phyloP scores from a whole-genome alignment of 2,113 vertebrate species.

The Seriola rivoliana region DNA sequence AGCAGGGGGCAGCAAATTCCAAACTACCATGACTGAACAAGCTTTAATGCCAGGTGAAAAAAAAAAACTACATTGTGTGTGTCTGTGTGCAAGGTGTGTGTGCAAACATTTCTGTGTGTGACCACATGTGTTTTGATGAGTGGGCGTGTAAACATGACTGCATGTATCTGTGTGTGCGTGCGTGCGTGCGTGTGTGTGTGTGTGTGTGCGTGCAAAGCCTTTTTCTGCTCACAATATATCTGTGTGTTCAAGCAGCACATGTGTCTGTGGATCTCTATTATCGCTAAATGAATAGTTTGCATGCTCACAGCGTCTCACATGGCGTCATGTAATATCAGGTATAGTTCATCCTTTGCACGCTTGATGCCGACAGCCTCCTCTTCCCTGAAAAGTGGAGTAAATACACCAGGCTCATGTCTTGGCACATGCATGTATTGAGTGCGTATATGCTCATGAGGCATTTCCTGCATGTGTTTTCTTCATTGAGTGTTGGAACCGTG shows the following conservation, averaged over 20 bases:
- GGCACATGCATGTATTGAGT: conserved; percentile 10
- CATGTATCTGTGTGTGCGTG: not conserved
- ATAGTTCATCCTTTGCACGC: not conserved
- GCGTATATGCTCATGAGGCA: not conserved
- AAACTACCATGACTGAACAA: conserved; percentile 51
- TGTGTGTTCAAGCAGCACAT: not conserved
- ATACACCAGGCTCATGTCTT: not conserved
- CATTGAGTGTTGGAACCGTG: not conserved
- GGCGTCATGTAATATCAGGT: conserved; percentile 23
- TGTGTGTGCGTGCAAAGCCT: not conserved
- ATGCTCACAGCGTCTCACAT: conserved; percentile 17
- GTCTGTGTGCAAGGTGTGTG: not conserved
- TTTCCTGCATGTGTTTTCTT: conserved; percentile 2
- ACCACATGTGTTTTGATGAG: not conserved
- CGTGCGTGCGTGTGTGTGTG: conserved; percentile 7
- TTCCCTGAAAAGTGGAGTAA: not conserved
- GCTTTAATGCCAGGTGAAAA: conserved; percentile 28
- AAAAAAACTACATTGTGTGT: not conserved
- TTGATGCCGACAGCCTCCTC: conserved; percentile 2
- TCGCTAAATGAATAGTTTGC: conserved; percentile 3
- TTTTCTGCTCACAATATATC: conserved; percentile 11
- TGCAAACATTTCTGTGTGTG: not conserved
- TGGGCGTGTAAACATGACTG: not conserved
- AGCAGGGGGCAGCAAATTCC: conserved; percentile 80
- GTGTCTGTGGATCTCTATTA: conserved; percentile 7